Evolutionary conservation across 1,140 invertebrate species (phyloP), one percentile per base, ranked within the genome.

Genomic region (Diprion similis): DNA sequence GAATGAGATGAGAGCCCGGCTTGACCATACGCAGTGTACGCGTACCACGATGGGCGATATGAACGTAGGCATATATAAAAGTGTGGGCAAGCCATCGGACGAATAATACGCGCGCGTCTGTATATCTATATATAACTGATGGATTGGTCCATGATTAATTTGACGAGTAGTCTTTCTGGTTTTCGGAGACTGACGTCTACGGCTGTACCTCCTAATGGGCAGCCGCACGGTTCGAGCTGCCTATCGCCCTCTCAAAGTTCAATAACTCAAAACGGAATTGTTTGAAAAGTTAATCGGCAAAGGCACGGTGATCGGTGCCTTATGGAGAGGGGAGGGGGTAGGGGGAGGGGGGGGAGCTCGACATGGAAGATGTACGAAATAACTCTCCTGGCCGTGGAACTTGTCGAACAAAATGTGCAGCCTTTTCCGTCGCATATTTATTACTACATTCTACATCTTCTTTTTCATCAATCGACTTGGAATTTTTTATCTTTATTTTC

Each of bases 91-190:
- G n/a, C 51, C 51, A 13, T 13, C 11, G 51, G 51, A 59, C n/a
- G 51, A 37, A 37, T 37, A 37, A 37, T 37, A 37, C 24, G 24
- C 2, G 2, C 6, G 24, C 24, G n/a, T 59, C 4, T 59, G 8
- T 59, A 59, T 59, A 59, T 59, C 24, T 37, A 37, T 37, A 59
- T 59, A 59, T 9, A 59, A 59, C 85, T 88, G 87, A 88, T 88
- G 87, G 87, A 88, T 88, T 88, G 86, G 87, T 88, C 87, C 86
- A 84, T 88, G 86, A 88, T 88, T 88, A 88, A 88, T 88, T 88
- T 88, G 86, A 88, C 86, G 87, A 88, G 87, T 84, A 86, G 86
- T 87, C 85, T 88, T 88, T 88, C 87, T 87, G 86, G 87, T 88
- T 88, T 87, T 87, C 81, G 83, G 84, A 83, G 80, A 84, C 82